phyloP scores from a whole-genome alignment of 2,888 invertebrate genomes.

The Idaea biselata region DNA sequence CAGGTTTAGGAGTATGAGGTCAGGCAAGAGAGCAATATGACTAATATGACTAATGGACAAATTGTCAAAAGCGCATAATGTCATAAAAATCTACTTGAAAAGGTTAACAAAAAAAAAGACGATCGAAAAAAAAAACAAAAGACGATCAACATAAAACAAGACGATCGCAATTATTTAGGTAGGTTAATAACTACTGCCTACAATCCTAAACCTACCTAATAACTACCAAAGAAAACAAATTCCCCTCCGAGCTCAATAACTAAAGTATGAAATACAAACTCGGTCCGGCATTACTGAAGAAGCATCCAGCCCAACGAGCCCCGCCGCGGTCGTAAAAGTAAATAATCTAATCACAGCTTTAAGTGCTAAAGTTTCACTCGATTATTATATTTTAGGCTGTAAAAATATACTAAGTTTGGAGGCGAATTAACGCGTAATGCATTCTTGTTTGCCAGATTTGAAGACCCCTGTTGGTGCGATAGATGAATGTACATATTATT shows the following conservation, averaged over 20 bases:
- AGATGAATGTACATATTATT: too few species aligned
- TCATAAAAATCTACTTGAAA: too few species aligned
- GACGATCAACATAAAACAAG: too few species aligned
- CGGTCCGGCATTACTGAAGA: not conserved
- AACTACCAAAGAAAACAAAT: not conserved
- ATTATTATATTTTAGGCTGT: not conserved
- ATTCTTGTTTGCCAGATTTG: too few species aligned
- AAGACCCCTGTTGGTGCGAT: too few species aligned
- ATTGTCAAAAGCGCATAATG: too few species aligned
- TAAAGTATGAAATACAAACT: not conserved
- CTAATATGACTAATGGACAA: too few species aligned
- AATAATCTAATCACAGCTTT: constrained; percentile 1
- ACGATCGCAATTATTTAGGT: too few species aligned
- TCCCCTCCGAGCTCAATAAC: not conserved
- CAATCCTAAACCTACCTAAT: not conserved
- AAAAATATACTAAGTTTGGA: not conserved
- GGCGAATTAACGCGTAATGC: not conserved
- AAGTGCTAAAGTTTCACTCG: not conserved
- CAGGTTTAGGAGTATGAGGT: too few species aligned
- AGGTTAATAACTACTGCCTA: not conserved
- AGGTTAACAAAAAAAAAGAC: too few species aligned
- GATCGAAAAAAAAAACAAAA: too few species aligned
- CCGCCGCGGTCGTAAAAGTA: not conserved
- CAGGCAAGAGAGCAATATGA: too few species aligned
- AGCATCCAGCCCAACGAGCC: not conserved